Evolutionary conservation across 2,888 invertebrate genomes (phyloP), one percentile per base, ranked within the genome.

Genomic region (Synergus umbraculus): DNA sequence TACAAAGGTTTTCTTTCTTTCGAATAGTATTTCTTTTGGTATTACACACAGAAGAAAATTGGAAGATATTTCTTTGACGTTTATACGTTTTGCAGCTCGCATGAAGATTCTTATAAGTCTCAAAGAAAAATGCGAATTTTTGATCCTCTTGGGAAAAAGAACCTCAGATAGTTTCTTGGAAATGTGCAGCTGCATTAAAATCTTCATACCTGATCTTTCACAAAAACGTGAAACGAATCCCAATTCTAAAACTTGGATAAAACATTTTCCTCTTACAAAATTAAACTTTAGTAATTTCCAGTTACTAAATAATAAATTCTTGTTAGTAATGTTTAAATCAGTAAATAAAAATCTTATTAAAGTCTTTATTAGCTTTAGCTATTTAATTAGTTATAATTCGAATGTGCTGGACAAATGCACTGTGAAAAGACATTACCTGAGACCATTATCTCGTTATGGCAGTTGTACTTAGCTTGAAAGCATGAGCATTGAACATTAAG

Each of bases 121-220:
- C 37, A 54, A 73, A 73, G 73, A 73, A 54, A 69, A 54, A 73
- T 73, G n/a, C 37, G 49, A 49, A 73, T 73, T 60, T 60, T 12
- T 60, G 0, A 10, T 46, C 29, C 37, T 7, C 15, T 49, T 69
- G 22, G 22, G 12, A 22, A 29, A 60, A 60, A 12, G 13, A 29
- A 29, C 13, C 8, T 7, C 0, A n/a, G n/a, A n/a, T 5, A 54
- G 54, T 54, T 54, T 18, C n/a, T n/a, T n/a, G 9, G n/a, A n/a
- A 54, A 54, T n/a, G 54, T n/a, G 9, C 9, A 54, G n/a, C n/a
- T n/a, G n/a, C 54, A 54, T n/a, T 54, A 54, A 54, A 54, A 54
- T 54, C n/a, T 54, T 54, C n/a, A 54, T 54, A 49, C 5, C 49
- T 49, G 49, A 54, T n/a, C 5, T n/a, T n/a, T 54, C n/a, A 7